Evolutionary conservation across 2,113 vertebrate species (phyloP).

Genomic region (Spea multiplicata): DNA sequence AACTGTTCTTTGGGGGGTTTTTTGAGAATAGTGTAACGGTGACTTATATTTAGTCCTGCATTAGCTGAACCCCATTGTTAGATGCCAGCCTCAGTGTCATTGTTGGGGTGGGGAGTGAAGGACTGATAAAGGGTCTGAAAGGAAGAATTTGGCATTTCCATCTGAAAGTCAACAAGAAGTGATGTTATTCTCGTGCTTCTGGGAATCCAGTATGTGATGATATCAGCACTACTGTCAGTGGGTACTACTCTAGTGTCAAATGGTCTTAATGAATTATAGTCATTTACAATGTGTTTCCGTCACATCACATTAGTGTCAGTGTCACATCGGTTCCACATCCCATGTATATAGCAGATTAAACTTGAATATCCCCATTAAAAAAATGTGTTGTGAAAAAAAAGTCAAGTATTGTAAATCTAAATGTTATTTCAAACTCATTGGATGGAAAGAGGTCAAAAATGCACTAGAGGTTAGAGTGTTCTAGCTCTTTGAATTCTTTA

Average conservation of each 20-base stretch:
- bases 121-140: too few species aligned
- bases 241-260: conserved; percentile 16
- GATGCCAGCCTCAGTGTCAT: too few species aligned
- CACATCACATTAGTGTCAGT: conserved; percentile 21
- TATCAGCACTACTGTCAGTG: conserved; percentile 14
- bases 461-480: too few species aligned
- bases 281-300: conserved; percentile 36
- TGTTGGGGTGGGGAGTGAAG: too few species aligned
- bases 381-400: background rate
- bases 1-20: too few species aligned
- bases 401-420: background rate
- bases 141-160: too few species aligned
- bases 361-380: conserved; percentile 1
- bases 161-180: too few species aligned
- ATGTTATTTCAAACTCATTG: background rate
- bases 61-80: too few species aligned
- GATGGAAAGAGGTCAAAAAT: too few species aligned
- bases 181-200: background rate
- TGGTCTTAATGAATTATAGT: conserved; percentile 28
- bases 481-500: too few species aligned
- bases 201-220: conserved; percentile 2
- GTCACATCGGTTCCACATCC: conserved; percentile 8
- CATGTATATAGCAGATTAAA: background rate
- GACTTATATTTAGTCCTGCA: too few species aligned
- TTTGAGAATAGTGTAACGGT: too few species aligned